Evolutionary conservation across 2,888 invertebrate genomes (phyloP), one percentile per base, ranked within the genome.

Genomic region (Lepidocyrtinus sp.): DNA sequence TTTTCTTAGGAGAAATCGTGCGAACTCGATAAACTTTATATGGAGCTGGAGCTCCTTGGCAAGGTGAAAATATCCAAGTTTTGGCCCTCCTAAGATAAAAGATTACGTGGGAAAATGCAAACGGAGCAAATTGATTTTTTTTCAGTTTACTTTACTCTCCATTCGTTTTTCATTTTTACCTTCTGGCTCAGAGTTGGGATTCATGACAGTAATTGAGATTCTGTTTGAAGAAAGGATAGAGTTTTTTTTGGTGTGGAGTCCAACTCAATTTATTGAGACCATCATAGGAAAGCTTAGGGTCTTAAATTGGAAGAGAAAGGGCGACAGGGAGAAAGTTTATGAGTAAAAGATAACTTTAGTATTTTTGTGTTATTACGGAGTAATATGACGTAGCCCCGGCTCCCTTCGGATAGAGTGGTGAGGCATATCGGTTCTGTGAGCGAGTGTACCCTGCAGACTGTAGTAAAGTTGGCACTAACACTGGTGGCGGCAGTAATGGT

Each of bases 401-500:
- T 71, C 83, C 84, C 68, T 85, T 85, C 26, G 85, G 85, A 74
- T 86, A 86, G 64, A 86, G 83, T 24, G 86, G 86, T 65, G 86
- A 86, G 71, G 85, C 82, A 79, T 82, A 86, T 50, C 85, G 85
- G 80, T 83, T 85, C 71, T 78, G 81, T 79, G 80, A 77, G 63
- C 85, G 82, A 22, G 82, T 72, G 76, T 82, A 86, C 80, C 86
- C 86, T 84, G 85, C 81, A 81, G 85, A 85, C 65, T 82, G 82
- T 67, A 83, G 78, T 26, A 83, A 72, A 50, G 72, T 81, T 72
- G 85, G 85, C 75, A 85, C 83, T 68, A 83, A 64, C 21, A 85
- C 84, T 59, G 85, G 85, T 65, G 86, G 86, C n/a, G 95, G 95
- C 87, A 95, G 94, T 79, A 95, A 93, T 50, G 95, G 95, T 83